Percentiles rank a stretch among this genome's conserved stretches.
These are phyloP conservation scores for Falco novaeseelandiae DNA, from an alignment of 2,797 vertebrate genomes.

Conservation along the genomic window DNA sequence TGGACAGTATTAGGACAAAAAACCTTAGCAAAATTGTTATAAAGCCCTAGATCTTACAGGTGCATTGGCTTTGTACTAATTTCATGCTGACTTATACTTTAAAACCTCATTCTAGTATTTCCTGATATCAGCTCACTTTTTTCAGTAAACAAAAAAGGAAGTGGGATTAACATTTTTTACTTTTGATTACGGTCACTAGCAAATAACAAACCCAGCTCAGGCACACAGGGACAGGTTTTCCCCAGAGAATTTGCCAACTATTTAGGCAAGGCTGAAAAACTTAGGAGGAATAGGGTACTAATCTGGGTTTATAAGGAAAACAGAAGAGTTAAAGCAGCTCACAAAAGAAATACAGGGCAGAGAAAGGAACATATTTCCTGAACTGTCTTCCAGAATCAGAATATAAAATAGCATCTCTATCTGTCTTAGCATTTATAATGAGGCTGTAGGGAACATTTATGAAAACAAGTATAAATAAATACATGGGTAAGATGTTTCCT, in stretches of 20 bases:
- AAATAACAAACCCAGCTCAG: background rate
- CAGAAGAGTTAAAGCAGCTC: background rate
- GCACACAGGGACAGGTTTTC: background rate
- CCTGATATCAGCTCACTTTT: background rate
- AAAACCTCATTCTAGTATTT: background rate
- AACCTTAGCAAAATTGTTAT: background rate
- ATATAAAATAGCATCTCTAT: background rate
- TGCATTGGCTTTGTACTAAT: background rate
- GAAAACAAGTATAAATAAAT: background rate
- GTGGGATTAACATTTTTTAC: background rate
- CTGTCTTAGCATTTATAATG: background rate
- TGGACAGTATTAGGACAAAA: background rate
- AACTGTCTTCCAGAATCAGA: background rate
- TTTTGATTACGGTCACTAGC: background rate
- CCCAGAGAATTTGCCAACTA: background rate
- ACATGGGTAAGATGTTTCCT: background rate
- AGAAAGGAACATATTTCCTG: background rate
- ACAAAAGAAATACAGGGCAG: background rate
- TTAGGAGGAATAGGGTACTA: background rate
- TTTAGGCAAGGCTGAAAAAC: background rate
- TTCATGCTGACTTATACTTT: background rate
- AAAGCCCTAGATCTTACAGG: background rate
- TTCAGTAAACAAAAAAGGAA: background rate
- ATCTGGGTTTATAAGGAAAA: background rate
- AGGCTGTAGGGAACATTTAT: background rate